Evolutionary conservation across 2,113 vertebrate genomes (phyloP).

Genomic region (Festucalex cinctus): DNA sequence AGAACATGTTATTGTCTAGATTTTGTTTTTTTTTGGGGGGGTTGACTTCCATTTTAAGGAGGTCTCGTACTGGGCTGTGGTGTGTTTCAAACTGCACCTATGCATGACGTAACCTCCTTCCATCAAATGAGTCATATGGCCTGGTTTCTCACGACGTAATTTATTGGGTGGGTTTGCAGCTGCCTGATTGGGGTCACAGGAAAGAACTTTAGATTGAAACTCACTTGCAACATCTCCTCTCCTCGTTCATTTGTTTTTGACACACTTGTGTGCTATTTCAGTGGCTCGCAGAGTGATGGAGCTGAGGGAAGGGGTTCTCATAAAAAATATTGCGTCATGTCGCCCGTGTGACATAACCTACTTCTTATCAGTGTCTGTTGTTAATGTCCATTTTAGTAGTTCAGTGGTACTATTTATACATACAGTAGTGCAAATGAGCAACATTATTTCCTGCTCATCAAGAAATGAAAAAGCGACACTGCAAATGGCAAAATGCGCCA

Average conservation of each 20-base stretch:
- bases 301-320: neutral
- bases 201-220: conserved; percentile 9
- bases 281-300: neutral
- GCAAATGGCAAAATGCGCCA: conserved; percentile 1
- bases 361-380: neutral
- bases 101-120: conserved; percentile 57
- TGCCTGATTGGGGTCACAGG: conserved; percentile 33
- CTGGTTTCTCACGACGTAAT: conserved; percentile 46
- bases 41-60: neutral
- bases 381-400: neutral
- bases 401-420: neutral
- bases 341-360: neutral
- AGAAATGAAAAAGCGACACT: conserved; percentile 19
- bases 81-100: conserved; percentile 39
- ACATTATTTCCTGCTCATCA: conserved; percentile 23
- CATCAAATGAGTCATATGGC: conserved; percentile 51
- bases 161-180: conserved; percentile 20
- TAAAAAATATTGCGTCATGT: neutral
- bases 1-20: too few species aligned
- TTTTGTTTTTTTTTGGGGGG: too few species aligned
- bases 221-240: conserved; percentile 11
- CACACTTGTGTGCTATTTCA: neutral
- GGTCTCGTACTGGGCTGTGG: conserved; percentile 42
- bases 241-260: neutral
- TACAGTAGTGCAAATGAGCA: neutral